Conservation (phyloP, 2,113 vertebrate species). For the Ginglymostoma cirratum region DNA sequence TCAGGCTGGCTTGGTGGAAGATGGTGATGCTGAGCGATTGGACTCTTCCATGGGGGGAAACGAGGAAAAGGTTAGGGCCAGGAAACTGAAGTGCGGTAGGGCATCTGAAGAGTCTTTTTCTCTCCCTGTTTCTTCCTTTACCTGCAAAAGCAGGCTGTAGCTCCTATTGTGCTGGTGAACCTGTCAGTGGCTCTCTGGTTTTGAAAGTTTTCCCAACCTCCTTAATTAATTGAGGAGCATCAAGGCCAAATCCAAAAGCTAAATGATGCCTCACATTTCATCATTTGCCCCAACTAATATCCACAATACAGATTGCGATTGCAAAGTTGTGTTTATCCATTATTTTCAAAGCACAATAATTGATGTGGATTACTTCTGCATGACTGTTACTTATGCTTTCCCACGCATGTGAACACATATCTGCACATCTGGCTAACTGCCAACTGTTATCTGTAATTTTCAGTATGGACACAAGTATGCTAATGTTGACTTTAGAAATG, state of each 20-base stretch:
- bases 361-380: not conserved
- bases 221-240: no score
- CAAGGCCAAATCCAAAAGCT: no score
- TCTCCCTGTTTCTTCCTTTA: not conserved
- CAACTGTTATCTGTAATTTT: slow-evolving; percentile 16
- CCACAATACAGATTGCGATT: not conserved
- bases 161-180: no score
- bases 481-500: slow-evolving; percentile 17
- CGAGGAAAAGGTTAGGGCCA: no score
- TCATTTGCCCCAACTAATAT: not conserved
- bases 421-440: not conserved
- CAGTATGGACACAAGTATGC: not conserved
- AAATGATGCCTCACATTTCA: no score
- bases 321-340: not conserved
- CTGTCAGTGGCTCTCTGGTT: no score
- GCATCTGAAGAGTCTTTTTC: not conserved
- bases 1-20: not conserved
- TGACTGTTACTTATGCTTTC: not conserved
- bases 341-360: not conserved
- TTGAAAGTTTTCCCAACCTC: no score
- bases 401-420: slow-evolving; percentile 13
- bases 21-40: no score
- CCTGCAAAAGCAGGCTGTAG: no score
- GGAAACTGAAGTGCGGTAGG: not conserved
- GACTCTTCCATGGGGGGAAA: not conserved